Evolutionary conservation across 2,888 invertebrate species (phyloP).

Genomic region (Noctua janthe): DNA sequence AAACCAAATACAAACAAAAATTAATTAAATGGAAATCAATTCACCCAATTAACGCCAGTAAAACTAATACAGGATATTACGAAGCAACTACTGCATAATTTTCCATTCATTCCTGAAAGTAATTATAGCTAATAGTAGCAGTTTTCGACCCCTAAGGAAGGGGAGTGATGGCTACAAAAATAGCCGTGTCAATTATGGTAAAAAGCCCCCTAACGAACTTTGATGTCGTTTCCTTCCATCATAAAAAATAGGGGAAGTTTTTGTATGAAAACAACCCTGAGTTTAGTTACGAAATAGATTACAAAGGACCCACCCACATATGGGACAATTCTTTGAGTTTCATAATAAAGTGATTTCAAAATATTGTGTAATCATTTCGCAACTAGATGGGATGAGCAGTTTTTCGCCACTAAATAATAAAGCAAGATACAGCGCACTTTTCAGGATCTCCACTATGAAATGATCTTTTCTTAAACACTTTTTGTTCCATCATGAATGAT

Average conservation of each 20-base stretch:
- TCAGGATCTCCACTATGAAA: background rate
- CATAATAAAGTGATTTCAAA: conserved; percentile 5
- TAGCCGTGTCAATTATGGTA: conserved; percentile 55
- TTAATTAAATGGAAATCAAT: conserved; percentile 26
- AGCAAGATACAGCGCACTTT: background rate
- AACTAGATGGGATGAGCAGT: background rate
- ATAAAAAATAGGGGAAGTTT: conserved; percentile 19
- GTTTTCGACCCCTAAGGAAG: conserved; percentile 36
- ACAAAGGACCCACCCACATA: background rate
- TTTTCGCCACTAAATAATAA: background rate
- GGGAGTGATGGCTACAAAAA: conserved; percentile 49
- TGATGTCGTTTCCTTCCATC: conserved; percentile 40
- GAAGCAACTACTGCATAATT: conserved; percentile 22
- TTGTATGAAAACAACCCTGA: conserved; percentile 15
- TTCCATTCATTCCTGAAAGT: conserved; percentile 43
- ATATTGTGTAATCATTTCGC: background rate
- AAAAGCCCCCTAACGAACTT: conserved; percentile 53
- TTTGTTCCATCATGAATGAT: background rate
- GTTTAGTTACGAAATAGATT: background rate
- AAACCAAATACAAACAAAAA: background rate
- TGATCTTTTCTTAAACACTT: background rate
- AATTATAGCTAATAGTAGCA: conserved; percentile 50
- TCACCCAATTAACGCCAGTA: conserved; percentile 1
- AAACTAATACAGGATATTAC: conserved; percentile 42
- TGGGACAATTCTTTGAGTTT: conserved; percentile 1